These are phyloP conservation scores for Pantherophis alleghaniensis DNA, from an alignment of 2,797 vertebrate species.

Conservation along the genomic window DNA sequence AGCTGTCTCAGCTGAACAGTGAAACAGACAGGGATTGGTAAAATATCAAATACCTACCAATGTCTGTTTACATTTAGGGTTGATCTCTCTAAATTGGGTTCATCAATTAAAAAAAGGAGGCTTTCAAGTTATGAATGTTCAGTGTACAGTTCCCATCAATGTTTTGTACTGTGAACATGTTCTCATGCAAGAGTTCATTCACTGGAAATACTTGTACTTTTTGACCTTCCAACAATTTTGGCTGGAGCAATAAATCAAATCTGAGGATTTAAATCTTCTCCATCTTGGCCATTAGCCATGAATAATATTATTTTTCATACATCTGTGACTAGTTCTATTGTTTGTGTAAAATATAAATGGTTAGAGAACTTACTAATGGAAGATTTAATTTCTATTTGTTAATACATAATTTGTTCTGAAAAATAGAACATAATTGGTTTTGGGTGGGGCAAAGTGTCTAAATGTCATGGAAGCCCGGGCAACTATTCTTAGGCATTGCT, in stretches of 20 bases:
- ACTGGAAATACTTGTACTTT: conserved; percentile 13
- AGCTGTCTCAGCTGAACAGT: conserved; percentile 39
- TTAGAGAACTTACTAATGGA: not conserved
- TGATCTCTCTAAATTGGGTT: not conserved
- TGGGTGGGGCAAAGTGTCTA: not conserved
- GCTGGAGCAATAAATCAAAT: not conserved
- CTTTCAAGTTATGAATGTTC: conserved; percentile 16
- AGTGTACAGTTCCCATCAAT: conserved; percentile 15
- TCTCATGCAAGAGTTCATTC: not conserved
- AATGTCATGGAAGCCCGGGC: not conserved
- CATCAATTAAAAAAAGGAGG: not conserved
- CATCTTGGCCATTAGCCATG: conserved; percentile 13
- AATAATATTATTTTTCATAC: conserved; percentile 12
- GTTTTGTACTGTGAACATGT: conserved; percentile 9
- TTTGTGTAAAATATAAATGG: not conserved
- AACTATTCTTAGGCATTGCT: not conserved
- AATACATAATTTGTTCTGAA: not conserved
- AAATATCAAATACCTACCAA: conserved; percentile 11
- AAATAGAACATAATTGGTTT: not conserved
- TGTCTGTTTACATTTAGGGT: conserved; percentile 18
- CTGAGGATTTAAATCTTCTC: conserved; percentile 2
- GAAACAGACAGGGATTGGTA: conserved; percentile 15
- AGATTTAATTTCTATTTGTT: not conserved
- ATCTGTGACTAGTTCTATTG: not conserved
- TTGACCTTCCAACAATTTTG: conserved; percentile 19